Conservation (phyloP, 1,140 invertebrate genomes). For the Euura saliciscinereae region DNA sequence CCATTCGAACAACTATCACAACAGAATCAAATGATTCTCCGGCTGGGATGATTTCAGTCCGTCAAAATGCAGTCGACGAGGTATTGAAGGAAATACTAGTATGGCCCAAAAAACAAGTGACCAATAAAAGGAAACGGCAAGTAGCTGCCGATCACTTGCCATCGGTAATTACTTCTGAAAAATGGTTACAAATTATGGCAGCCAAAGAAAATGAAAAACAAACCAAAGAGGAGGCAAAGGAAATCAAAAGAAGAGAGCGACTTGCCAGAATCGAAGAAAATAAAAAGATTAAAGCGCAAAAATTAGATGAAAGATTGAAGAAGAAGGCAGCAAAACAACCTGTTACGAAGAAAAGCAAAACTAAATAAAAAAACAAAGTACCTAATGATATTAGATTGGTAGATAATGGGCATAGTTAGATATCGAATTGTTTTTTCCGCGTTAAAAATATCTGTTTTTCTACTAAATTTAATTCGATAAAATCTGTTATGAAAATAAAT, state of each 20-base stretch:
- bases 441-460: too few relatives aligned
- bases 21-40: slow-evolving; percentile 11
- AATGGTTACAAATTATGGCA: slow-evolving; percentile 28
- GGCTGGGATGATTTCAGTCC: slow-evolving; percentile 9
- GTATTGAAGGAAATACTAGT: not conserved
- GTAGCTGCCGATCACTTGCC: slow-evolving; percentile 23
- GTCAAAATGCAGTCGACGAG: slow-evolving; percentile 16
- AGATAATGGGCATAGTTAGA: too few relatives aligned
- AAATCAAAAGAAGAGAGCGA: slow-evolving; percentile 20
- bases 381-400: too few relatives aligned
- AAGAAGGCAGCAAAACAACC: too few relatives aligned
- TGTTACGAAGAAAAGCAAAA: too few relatives aligned
- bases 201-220: slow-evolving; percentile 18
- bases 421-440: too few relatives aligned
- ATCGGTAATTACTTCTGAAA: slow-evolving; percentile 29
- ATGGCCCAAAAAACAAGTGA: slow-evolving; percentile 22
- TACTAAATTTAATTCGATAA: too few relatives aligned
- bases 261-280: slow-evolving; percentile 20
- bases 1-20: not conserved
- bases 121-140: not conserved
- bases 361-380: slow-evolving; percentile 16
- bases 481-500: too few relatives aligned
- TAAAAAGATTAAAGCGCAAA: slow-evolving; percentile 10
- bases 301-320: too few relatives aligned
- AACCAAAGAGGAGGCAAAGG: slow-evolving; percentile 17